Base-by-base conservation (phyloP, 2,113 vertebrate genomes). In the Peucedramus taeniatus region DNA sequence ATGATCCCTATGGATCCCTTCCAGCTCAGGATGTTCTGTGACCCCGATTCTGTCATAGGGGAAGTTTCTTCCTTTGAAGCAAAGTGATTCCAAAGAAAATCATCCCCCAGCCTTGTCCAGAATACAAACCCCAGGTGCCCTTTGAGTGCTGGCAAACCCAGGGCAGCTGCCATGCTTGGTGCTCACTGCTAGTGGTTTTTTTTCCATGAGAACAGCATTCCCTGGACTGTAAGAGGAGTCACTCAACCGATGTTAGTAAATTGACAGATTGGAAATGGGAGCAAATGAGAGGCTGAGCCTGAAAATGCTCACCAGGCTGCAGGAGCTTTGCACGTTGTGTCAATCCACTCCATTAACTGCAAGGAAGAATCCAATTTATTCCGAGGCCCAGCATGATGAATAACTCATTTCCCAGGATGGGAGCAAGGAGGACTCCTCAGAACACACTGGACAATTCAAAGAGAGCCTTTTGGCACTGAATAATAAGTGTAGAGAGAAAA, bases 291-390 rank as follows among this genome's bases (percentile, higher is more conserved):
- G 87, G 70, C 81, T 87, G 88, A 77, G 68, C 79, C 59, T 90
- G 89, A 7, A 89, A 91, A 53, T 9, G 47, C 70, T 94, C 91
- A 42, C 70, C 81, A 57, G 87, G 71, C 81, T 87, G 81, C 81
- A 61, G 75, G 27, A 85, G 89, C 70, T 88, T 24, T 89, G 78
- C 84, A 54, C 18, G 1, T 69, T 44, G 42, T 94, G 93, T 94
- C 94, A 90, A 83, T 80, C 81, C 77, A 85, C 49, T 23, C 87
- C 33, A 54, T 75, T 93, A 76, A 82, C 84, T 96, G 93, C 81
- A 83, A 76, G 78, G 91, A 76, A 72, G 66, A 69, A 95, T 91
- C 93, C 90, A 96, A 94, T 95, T 96, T 96, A 91, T 83, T 85
- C 63, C 11, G 7, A 93, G 81, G 45, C 84, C 63, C 45, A 66